These are phyloP conservation scores for Papilio protenor DNA, from an alignment of 2,888 invertebrate species.

Conservation along the genomic window DNA sequence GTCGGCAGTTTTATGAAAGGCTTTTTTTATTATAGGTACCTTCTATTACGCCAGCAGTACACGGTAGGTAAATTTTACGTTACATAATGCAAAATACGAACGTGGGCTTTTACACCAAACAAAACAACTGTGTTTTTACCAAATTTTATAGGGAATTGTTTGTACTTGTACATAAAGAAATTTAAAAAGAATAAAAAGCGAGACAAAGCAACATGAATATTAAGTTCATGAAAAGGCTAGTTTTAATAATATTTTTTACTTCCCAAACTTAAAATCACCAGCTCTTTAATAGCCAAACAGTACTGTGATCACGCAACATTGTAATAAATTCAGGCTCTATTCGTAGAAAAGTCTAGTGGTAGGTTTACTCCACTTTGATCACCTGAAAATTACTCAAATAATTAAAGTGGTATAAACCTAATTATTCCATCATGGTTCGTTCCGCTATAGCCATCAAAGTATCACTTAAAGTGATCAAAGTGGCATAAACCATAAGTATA, in stretches of 20 bases:
- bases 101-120: neutral
- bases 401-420: neutral
- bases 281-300: neutral
- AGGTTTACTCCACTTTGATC: neutral
- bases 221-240: neutral
- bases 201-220: neutral
- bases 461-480: neutral
- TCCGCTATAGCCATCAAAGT: neutral
- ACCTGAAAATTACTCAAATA: neutral
- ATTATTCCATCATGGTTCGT: neutral
- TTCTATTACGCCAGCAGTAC: slow-evolving; percentile 4
- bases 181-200: neutral
- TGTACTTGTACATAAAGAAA: neutral
- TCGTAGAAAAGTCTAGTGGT: neutral
- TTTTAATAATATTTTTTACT: no score
- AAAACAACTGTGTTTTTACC: slow-evolving; percentile 11
- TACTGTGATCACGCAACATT: neutral
- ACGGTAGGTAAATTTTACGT: slow-evolving; percentile 10
- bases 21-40: slow-evolving; percentile 15
- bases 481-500: neutral
- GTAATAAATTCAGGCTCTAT: neutral
- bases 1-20: slow-evolving; percentile 24
- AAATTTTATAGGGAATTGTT: neutral
- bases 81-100: slow-evolving; percentile 14
- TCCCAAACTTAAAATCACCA: neutral